phyloP scores from a whole-genome alignment of 2,888 invertebrate genomes.

The Brachyptera putata region DNA sequence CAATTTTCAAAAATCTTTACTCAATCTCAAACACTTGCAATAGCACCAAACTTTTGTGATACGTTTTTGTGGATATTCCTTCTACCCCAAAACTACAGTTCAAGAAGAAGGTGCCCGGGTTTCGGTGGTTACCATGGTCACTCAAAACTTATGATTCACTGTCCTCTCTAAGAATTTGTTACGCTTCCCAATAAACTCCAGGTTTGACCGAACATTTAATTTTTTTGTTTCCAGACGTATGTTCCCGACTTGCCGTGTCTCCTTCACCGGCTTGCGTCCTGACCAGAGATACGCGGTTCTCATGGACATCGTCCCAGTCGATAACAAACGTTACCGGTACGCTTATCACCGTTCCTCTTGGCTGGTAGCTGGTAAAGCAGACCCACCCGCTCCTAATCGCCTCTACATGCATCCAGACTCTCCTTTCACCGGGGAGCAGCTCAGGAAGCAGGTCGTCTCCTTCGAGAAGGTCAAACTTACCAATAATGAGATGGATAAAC shows the following conservation, averaged over 20 bases:
- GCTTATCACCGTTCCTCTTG: slow-evolving; percentile 80
- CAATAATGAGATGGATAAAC: slow-evolving; percentile 77
- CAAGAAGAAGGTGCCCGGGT: too few species aligned
- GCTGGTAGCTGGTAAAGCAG: slow-evolving; percentile 78
- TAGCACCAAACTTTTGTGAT: too few species aligned
- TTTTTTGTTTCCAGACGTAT: slow-evolving; percentile 69
- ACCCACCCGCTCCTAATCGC: slow-evolving; percentile 66
- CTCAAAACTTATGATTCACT: too few species aligned
- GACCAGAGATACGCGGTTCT: slow-evolving; percentile 68
- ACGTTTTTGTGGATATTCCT: too few species aligned
- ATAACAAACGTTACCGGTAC: slow-evolving; percentile 73
- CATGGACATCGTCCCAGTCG: slow-evolving; percentile 76
- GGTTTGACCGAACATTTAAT: too few species aligned
- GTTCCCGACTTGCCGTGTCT: slow-evolving; percentile 75
- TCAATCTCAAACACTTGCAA: too few species aligned
- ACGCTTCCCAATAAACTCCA: too few species aligned
- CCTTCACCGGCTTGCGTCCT: slow-evolving; percentile 63
- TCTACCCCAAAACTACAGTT: too few species aligned
- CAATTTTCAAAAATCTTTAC: too few species aligned
- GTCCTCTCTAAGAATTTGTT: too few species aligned
- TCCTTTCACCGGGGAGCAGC: slow-evolving; percentile 73
- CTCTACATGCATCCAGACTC: slow-evolving; percentile 76
- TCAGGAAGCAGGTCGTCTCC: slow-evolving; percentile 71
- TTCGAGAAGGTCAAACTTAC: slow-evolving; percentile 82
- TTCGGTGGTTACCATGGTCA: too few species aligned